Base-by-base conservation (phyloP, 2,888 invertebrate genomes). In the Amphipoea lucens region DNA sequence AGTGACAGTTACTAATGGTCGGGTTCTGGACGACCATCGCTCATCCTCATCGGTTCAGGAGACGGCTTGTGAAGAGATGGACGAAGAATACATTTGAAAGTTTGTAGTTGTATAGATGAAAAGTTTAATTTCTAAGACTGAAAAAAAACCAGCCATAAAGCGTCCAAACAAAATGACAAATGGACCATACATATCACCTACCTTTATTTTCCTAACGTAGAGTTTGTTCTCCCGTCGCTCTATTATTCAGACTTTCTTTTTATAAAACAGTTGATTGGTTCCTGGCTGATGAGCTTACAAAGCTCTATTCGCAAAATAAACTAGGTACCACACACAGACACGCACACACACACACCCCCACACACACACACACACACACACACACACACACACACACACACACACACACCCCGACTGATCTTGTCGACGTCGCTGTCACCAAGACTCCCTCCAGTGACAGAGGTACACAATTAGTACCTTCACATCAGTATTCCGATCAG, bases 401-500 rank as follows among this genome's bases (percentile, higher is more conserved):
- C 17, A 20, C 23, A 63, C 36, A 40, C 5, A 11, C 4, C 40
- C 11, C 65, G 11, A 40, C 23, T 23, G 23, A 23, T 65, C 40
- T 40, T 65, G 65, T 11, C 12, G 23, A 23, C 23, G 23, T 40
- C 20, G 20, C 45, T 29, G 67, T 68, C 62, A 74, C 14, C 17
- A 57, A 76, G 54, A 23, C 1, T 17, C 42, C 51, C 20, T 45
- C 17, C 17, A 29, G 20, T 17, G 42, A 62, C 63, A 63, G 42
- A 62, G 71, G 67, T 65, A 85, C 85, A 80, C 42, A 81, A 74
- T 83, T 75, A 83, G 68, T 72, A 17, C 14, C 6, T 63, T 29
- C 6, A 29, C 78, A 83, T 83, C 78, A 77, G 83, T 77, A 83
- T 83, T 81, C 78, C 14, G 83, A 65, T 77, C 77, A 83, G 77